Evolutionary conservation across 2,797 vertebrate species (phyloP), one percentile per base, ranked within the genome.

Genomic region (Gadopsis marmoratus): DNA sequence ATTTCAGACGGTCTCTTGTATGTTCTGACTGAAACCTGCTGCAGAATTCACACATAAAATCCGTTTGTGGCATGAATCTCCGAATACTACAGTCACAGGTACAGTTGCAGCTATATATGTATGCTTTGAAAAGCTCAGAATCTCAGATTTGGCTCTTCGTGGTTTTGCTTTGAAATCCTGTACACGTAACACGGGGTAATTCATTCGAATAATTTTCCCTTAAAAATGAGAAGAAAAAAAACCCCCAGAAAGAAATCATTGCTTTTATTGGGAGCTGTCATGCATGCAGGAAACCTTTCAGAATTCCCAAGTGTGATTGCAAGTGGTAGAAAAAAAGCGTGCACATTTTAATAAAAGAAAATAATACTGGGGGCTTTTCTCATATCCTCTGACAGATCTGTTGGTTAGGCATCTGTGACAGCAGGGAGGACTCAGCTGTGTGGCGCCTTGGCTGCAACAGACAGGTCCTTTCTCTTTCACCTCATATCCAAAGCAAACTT

Each of bases 341-440:
- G 73, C 83, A 81, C 78, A 86, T 89, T 93, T 92, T 91, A 92
- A 92, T 91, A 85, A 91, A 86, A 82, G 79, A 65, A 87, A 91
- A 92, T 88, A 86, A 88, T 86, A 78, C 75, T 74, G 35, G 45
- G 79, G 82, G 83, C 73, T 67, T 91, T 89, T 91, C 76, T 93
- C 87, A 93, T 93, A 90, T 94, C 85, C 84, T 91, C 62, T 87
- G 88, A 92, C 79, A 81, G 89, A 92, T 92, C 63, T 68, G 71
- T 87, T 81, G 74, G 64, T 85, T 56, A 74, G 82, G 73, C 74
- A 61, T 83, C 47, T 41, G 79, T 88, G 92, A 91, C 91, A 90
- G 83, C 65, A 48, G 45, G 53, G 65, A 75, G 66, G 82, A 14
- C 69, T 84, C 71, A 4, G 81, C 77, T 86, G 82, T 61, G 66